These are phyloP conservation scores for Epistrophe grossulariae DNA, from an alignment of 2,888 invertebrate genomes.

Conservation along the genomic window DNA sequence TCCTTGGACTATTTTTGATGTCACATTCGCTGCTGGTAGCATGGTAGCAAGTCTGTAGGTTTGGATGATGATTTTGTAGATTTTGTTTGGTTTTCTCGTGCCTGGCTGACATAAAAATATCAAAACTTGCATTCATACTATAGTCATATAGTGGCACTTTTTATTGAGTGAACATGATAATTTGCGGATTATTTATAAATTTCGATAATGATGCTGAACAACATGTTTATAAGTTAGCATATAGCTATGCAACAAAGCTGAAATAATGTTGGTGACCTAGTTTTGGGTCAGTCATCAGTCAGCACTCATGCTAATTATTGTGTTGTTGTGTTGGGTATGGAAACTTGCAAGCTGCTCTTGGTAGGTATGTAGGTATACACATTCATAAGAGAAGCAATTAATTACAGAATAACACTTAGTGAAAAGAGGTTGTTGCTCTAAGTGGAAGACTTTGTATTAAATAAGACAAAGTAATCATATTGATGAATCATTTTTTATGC, in stretches of 20 bases:
- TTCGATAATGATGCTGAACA: slow-evolving; percentile 56
- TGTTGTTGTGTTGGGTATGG: slow-evolving; percentile 28
- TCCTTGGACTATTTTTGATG: slow-evolving; percentile 73
- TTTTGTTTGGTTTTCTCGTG: slow-evolving; percentile 46
- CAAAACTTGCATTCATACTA: slow-evolving; percentile 56
- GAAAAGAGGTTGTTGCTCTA: slow-evolving; percentile 12
- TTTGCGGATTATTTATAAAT: slow-evolving; percentile 67
- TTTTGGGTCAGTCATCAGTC: slow-evolving; percentile 43
- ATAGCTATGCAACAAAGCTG: slow-evolving; percentile 49
- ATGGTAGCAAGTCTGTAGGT: slow-evolving; percentile 14
- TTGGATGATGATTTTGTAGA: slow-evolving; percentile 26
- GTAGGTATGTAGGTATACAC: neutral
- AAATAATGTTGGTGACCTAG: slow-evolving; percentile 66
- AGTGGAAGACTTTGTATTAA: neutral
- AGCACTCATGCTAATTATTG: slow-evolving; percentile 45
- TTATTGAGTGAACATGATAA: slow-evolving; percentile 58
- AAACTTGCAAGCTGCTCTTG: neutral
- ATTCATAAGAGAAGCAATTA: slow-evolving; percentile 14
- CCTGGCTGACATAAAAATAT: slow-evolving; percentile 63
- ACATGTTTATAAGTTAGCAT: slow-evolving; percentile 58
- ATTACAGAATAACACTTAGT: slow-evolving; percentile 26
- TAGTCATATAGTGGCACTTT: slow-evolving; percentile 32
- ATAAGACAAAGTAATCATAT: slow-evolving; percentile 2
- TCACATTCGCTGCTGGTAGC: slow-evolving; percentile 46
- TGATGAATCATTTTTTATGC: neutral